A percentile compares a stretch with the other conserved stretches of the same genome.
phyloP scores from a whole-genome alignment of 2,797 vertebrate species.

The Picus viridis region DNA sequence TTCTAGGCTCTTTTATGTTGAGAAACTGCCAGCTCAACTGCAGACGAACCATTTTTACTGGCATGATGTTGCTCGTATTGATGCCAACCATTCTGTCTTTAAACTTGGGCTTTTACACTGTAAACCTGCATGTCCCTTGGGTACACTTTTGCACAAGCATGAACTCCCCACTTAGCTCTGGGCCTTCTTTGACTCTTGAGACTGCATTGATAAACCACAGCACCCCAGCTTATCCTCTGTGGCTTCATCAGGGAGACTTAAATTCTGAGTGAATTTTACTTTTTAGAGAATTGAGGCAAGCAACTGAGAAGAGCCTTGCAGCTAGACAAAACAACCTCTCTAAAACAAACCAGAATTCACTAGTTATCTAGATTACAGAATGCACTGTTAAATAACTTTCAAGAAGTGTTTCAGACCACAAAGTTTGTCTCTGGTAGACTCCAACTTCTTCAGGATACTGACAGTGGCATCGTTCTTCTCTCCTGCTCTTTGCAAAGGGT shows the following conservation, averaged over 20 bases:
- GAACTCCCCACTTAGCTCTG: neutral
- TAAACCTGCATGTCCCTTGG: neutral
- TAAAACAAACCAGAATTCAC: neutral
- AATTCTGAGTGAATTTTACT: neutral
- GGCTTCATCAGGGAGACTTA: neutral
- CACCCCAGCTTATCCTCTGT: neutral
- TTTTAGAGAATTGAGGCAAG: neutral
- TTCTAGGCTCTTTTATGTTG: constrained; percentile 6
- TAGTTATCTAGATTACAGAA: neutral
- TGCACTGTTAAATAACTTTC: neutral
- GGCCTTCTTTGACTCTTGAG: neutral
- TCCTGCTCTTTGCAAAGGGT: neutral
- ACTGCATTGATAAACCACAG: neutral
- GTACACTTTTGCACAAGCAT: neutral
- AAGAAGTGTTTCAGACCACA: neutral
- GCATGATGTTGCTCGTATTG: neutral
- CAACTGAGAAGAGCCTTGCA: neutral
- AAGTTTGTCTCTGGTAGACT: neutral
- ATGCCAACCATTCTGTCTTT: neutral
- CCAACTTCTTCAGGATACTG: neutral
- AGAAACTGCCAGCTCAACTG: neutral
- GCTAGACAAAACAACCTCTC: neutral
- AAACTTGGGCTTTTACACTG: neutral
- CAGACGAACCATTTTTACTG: neutral
- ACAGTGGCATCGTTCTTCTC: neutral